Evolutionary conservation across 2,797 vertebrate genomes (phyloP), one percentile per base, ranked within the genome.

Genomic region (Xerus rutilus): DNA sequence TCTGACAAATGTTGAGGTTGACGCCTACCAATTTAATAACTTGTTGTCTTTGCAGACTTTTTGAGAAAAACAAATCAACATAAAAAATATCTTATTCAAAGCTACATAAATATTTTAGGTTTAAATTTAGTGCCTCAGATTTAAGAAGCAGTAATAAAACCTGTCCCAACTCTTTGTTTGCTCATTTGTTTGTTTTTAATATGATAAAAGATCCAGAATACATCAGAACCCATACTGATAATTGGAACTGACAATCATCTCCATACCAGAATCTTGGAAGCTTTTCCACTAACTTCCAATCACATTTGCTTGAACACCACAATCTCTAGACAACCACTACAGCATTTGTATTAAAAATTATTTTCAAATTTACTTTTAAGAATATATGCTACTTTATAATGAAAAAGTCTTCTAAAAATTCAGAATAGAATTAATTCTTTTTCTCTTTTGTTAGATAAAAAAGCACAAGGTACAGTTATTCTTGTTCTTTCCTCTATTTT

Each of bases 11-110:
- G 67, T 13, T 57, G 11, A 67, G 11, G 69, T 45, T 83, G 45
- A 17, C 32, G 12, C 83, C 23, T 73, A 69, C 32, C 59, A 64
- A 65, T 74, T 21, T 23, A 91, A 10, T 57, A 49, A 21, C 18
- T 70, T 70, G 1, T 43, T 89, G 18, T 83, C 52, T 89, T 93
- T 89, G 76, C 5, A 91, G 7, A 76, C 78, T 45, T 74, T 9
- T 72, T 69, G 25, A 86, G 3, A 70, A 96, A 96, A 91, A 70
- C 32, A 74, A 69, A 43, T 88, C 11, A 89, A n/a, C 3, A 9
- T 4, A 17, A 86, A 85, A 92, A 59, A 86, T 67, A 21, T 20
- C 21, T 54, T 59, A 35, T 32, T 52, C 78, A 67, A 62, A 70
- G 3, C 35, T 35, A 79, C n/a, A 30, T 28, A 70, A 62, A 1